phyloP scores from a whole-genome alignment of 2,888 invertebrate species.

The Sepiola atlantica region DNA sequence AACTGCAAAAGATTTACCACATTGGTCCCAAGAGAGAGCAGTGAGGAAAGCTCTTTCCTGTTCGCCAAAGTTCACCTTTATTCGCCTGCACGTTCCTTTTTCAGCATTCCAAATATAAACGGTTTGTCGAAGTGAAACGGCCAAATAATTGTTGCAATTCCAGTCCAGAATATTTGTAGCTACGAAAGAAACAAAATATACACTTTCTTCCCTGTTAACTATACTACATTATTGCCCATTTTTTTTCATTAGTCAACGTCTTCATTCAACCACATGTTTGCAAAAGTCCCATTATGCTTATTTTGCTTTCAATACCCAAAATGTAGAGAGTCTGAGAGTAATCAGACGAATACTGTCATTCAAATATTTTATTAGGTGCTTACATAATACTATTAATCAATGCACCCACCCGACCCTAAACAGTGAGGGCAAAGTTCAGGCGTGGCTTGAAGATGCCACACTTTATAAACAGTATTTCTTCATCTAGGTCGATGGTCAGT shows the following conservation, averaged over 20 bases:
- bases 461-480: too few species aligned
- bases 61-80: conserved; percentile 52
- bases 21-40: conserved; percentile 56
- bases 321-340: too few species aligned
- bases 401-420: too few species aligned
- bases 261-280: not conserved
- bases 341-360: too few species aligned
- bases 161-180: conserved; percentile 62
- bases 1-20: conserved; percentile 54
- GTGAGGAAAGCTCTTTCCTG: conserved; percentile 54
- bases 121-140: conserved; percentile 57
- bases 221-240: not conserved
- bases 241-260: too few species aligned
- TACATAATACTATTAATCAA: too few species aligned
- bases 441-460: too few species aligned
- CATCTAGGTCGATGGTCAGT: too few species aligned
- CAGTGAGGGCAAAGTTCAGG: too few species aligned
- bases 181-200: conserved; percentile 45
- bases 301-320: too few species aligned
- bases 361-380: too few species aligned
- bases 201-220: not conserved
- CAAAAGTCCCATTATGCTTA: too few species aligned
- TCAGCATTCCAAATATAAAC: conserved; percentile 60
- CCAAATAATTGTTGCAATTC: conserved; percentile 57
- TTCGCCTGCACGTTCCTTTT: conserved; percentile 55